Percentiles rank a stretch among this genome's conserved stretches.
These are phyloP conservation scores for Actenoides lindsayi DNA, from an alignment of 2,113 vertebrate species.

Conservation along the genomic window DNA sequence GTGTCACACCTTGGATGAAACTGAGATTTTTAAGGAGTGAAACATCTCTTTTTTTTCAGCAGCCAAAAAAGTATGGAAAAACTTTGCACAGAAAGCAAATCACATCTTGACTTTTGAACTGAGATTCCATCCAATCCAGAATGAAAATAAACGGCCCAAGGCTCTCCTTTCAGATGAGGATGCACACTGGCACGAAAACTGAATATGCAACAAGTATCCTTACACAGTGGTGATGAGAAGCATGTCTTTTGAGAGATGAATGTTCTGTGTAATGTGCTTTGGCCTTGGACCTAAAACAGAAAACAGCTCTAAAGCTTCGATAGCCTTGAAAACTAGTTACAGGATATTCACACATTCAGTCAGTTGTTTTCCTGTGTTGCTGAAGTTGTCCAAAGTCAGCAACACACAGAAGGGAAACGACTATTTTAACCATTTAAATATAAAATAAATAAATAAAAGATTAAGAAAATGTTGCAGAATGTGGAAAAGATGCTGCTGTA, in stretches of 20 bases:
- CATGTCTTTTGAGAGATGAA: not conserved
- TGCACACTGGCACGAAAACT: not conserved
- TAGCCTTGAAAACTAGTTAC: not conserved
- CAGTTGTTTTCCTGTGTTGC: not conserved
- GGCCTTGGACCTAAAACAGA: not conserved
- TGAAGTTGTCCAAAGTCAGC: not conserved
- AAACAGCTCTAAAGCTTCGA: not conserved
- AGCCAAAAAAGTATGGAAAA: slow-evolving; percentile 3
- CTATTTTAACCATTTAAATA: not conserved
- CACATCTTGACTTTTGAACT: not conserved
- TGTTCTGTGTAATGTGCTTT: not conserved
- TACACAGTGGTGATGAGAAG: not conserved
- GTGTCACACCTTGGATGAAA: not conserved
- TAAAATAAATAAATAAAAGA: not conserved
- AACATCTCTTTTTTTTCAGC: not conserved
- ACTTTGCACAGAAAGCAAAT: not conserved
- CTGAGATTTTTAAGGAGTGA: not conserved
- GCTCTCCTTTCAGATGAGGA: not conserved
- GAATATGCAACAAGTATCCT: not conserved
- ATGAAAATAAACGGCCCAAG: not conserved
- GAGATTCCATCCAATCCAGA: not conserved
- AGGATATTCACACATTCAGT: not conserved
- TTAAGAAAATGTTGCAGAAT: not conserved
- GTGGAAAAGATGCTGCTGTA: not conserved
- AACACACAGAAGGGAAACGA: not conserved